Base-by-base conservation (phyloP, 2,888 invertebrate genomes). In the Stenchaetothrips biformis region DNA sequence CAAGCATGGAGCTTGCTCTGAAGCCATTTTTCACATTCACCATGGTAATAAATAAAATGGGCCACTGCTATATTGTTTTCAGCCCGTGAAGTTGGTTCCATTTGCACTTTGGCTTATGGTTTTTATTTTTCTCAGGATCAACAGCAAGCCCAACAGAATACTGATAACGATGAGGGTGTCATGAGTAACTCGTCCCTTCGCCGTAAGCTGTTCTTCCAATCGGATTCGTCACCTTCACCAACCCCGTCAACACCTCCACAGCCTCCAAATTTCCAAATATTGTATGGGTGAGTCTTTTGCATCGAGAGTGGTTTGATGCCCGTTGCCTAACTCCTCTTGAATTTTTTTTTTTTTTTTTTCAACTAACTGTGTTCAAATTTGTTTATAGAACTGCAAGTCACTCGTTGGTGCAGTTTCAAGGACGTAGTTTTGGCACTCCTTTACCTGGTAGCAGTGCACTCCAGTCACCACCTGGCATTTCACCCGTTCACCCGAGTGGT, bases 21-120 rank as follows among this genome's bases (percentile, higher is more conserved):
- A 88, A 89, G 85, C 90, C 91, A 77, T 93, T 90, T 86, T 91
- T 89, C 85, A 90, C 89, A 62, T 91, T 89, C 84, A 90, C 88
- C 49, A 87, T 88, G 84, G 88, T 74, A 21, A 37, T 37, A 37
- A 37, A 37, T 37, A 37, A 37, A 4, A 2, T 37, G 1, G 1
- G 37, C 37, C 37, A 37, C 4, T 37, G 37, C 37, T 37, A 37
- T 37, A 37, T 37, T 37, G 37, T 37, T 37, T 37, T 37, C 37
- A 37, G 37, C 37, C 1, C 37, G 1, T 37, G 4, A 2, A 4
- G 1, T 37, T 37, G 37, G 37, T 37, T 37, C 37, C 4, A 37
- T 37, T 37, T 4, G 4, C 37, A 37, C 37, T 37, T 37, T 37
- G 37, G 37, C 37, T 37, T 2, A 37, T 37, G 37, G 37, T 37